Base-by-base conservation (phyloP, 1,140 invertebrate species). In the Leptinotarsa texana region DNA sequence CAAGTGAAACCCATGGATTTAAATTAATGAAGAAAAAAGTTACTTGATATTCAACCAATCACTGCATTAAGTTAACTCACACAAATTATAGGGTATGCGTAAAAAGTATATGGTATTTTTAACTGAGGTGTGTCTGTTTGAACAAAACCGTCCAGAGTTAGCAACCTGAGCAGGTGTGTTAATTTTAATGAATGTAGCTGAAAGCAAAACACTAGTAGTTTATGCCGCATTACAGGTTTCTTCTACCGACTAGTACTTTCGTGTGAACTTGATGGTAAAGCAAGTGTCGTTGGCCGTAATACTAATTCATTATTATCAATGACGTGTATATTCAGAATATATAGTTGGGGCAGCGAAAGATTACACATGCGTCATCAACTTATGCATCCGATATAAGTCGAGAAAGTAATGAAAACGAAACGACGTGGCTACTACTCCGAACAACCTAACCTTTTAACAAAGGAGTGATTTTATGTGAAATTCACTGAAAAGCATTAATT, bases 111-210 rank as follows among this genome's bases (percentile, higher is more conserved):
- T 22, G 65, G 65, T 67, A 67, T 67, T 67, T 67, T 67, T 67
- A 67, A 67, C 65, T 67, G 42, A 67, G 65, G 65, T 67, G 65
- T 67, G 65, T 67, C 42, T 67, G 42, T 67, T 67, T 67, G 65
- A n/a, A 24, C 65, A 67, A 67, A 24, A 22, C 65, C 65, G n/a
- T 67, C 65, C 15, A 33, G 51, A 57, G 51, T 57, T 18, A 57
- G 51, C 51, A 57, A 57, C 51, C 51, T 15, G 51, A 15, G n/a
- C 15, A 57, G 15, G 13, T 13, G 65, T 67, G 65, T 24, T 67
- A 67, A 67, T 63, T 63, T 63, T 42, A 42, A 42, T 42, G 33
- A 42, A 42, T 42, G 33, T 42, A 42, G 33, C 33, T 42, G 33
- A 42, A 57, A 4, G 51, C n/a, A 57, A 18, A 57, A 57, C 51